phyloP scores from a whole-genome alignment of 2,113 vertebrate genomes.

The Dasyprocta punctata region DNA sequence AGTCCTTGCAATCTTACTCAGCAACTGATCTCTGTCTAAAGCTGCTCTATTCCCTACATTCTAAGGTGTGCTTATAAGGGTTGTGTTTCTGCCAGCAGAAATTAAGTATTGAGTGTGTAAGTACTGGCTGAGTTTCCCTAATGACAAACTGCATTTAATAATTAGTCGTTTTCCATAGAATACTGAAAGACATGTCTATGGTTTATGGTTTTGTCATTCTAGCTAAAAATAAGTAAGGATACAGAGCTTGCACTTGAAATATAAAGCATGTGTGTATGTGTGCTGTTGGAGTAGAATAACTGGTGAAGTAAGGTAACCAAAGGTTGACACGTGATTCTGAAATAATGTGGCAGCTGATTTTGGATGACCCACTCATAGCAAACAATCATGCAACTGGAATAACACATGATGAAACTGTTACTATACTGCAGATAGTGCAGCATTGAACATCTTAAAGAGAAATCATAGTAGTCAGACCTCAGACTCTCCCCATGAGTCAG shows the following conservation, averaged over 20 bases:
- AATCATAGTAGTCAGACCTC: no score
- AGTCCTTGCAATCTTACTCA: neutral
- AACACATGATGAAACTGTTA: neutral
- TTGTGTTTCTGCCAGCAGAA: neutral
- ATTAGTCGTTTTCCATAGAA: neutral
- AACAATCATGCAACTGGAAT: neutral
- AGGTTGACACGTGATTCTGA: neutral
- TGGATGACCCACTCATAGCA: neutral
- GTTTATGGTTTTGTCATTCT: neutral
- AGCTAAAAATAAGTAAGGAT: neutral
- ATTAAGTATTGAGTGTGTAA: neutral
- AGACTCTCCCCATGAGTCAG: no score
- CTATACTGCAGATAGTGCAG: neutral
- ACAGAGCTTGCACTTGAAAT: neutral
- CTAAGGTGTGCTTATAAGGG: no score
- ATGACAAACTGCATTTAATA: neutral
- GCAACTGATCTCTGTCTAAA: neutral
- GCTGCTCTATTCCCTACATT: neutral
- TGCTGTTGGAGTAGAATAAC: neutral
- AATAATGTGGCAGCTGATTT: neutral
- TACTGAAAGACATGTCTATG: neutral
- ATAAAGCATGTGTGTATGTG: neutral
- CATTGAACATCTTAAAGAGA: neutral
- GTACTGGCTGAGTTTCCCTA: neutral
- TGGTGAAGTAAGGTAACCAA: neutral